Evolutionary conservation across 2,888 invertebrate genomes (phyloP).

Genomic region (Anagyrus pseudococci): DNA sequence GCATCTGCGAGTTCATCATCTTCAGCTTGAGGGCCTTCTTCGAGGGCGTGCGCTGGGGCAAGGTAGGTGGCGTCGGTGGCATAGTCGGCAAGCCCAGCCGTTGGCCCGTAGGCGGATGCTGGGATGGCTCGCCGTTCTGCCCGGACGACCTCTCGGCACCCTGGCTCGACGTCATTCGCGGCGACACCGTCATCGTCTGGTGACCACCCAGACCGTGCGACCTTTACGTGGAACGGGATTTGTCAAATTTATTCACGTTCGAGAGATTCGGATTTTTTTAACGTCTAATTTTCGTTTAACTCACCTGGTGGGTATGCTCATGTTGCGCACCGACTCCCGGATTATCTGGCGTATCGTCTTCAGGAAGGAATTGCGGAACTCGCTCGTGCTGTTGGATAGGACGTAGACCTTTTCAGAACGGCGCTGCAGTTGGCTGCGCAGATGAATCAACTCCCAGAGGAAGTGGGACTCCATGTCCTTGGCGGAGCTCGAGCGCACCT

Average conservation of each 20-base stretch:
- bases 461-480: constrained; percentile 96
- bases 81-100: constrained; percentile 24
- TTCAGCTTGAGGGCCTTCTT: constrained; percentile 86
- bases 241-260: neutral
- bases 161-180: constrained; percentile 50
- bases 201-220: constrained; percentile 42
- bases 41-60: constrained; percentile 63
- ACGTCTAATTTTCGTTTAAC: no score
- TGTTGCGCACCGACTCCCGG: constrained; percentile 94
- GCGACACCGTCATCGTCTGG: constrained; percentile 54
- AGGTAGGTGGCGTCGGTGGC: constrained; percentile 34
- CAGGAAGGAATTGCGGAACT: constrained; percentile 95
- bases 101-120: neutral
- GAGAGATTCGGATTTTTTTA: no score
- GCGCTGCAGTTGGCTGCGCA: constrained; percentile 90
- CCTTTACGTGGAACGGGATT: constrained; percentile 8
- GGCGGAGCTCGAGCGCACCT: constrained; percentile 92
- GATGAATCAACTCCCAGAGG: constrained; percentile 95
- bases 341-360: constrained; percentile 97
- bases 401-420: constrained; percentile 97
- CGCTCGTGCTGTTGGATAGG: constrained; percentile 93
- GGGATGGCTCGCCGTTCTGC: neutral
- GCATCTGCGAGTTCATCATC: constrained; percentile 63
- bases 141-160: neutral
- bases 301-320: constrained; percentile 85